A percentile compares a stretch with the other conserved stretches of the same genome.
Conservation (phyloP, 2,797 vertebrate species). For the Bovichtus variegatus region DNA sequence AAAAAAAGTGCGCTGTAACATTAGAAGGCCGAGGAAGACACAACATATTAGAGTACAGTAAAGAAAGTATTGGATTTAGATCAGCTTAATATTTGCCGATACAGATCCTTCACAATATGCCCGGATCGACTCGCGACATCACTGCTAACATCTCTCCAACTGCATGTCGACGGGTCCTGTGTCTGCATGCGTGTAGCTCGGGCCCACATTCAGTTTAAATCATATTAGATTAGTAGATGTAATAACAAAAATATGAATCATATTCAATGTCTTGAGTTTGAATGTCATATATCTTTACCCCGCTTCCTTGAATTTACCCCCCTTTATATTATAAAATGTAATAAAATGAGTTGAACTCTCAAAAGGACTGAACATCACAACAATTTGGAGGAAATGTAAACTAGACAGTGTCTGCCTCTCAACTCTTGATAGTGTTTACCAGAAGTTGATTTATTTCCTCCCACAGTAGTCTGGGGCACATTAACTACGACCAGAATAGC, state of each 20-base stretch:
- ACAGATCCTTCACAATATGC: too few relatives aligned
- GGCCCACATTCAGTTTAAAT: background rate
- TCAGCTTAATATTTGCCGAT: too few relatives aligned
- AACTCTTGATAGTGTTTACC: background rate
- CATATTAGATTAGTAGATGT: background rate
- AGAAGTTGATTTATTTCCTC: constrained; percentile 3
- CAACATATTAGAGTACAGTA: too few relatives aligned
- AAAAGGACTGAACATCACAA: background rate
- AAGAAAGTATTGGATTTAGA: too few relatives aligned
- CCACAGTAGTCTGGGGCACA: background rate
- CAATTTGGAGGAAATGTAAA: background rate
- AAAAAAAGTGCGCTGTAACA: too few relatives aligned
- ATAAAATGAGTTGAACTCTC: background rate
- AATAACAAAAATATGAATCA: too few relatives aligned
- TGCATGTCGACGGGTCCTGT: too few relatives aligned
- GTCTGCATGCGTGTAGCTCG: too few relatives aligned
- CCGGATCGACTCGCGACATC: too few relatives aligned
- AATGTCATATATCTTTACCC: background rate
- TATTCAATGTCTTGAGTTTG: background rate
- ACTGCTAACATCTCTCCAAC: too few relatives aligned
- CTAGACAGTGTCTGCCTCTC: background rate
- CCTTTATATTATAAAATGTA: background rate
- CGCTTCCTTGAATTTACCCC: too few relatives aligned
- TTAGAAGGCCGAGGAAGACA: too few relatives aligned
- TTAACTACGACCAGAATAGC: background rate